phyloP scores from a whole-genome alignment of 2,113 vertebrate genomes.

The Ageneiosus marmoratus region DNA sequence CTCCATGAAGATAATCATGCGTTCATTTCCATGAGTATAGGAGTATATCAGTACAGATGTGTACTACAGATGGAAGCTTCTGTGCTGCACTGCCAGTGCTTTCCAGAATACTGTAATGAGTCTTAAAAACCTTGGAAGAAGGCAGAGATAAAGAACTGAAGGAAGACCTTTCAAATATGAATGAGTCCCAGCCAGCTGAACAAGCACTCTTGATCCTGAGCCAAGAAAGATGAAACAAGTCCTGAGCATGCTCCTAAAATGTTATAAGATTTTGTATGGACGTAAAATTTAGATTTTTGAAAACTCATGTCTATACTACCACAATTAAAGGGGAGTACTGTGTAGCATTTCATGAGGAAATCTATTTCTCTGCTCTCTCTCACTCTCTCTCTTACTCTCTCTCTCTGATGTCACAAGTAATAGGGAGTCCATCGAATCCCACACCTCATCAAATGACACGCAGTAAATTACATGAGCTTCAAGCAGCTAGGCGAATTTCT shows the following conservation, averaged over 20 bases:
- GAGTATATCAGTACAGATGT: slow-evolving; percentile 30
- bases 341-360: slow-evolving; percentile 25
- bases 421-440: slow-evolving; percentile 96
- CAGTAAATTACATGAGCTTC: slow-evolving; percentile 99
- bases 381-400: slow-evolving; percentile 55
- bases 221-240: slow-evolving; percentile 3
- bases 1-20: slow-evolving; percentile 64
- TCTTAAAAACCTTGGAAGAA: slow-evolving; percentile 55
- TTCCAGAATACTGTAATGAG: slow-evolving; percentile 57
- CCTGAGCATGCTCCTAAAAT: not conserved
- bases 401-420: slow-evolving; percentile 88
- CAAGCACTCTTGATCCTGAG: slow-evolving; percentile 37
- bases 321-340: slow-evolving; percentile 34
- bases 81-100: slow-evolving; percentile 30
- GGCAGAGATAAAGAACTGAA: slow-evolving; percentile 45
- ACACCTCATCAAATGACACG: slow-evolving; percentile 98
- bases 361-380: slow-evolving; percentile 11
- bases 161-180: slow-evolving; percentile 48
- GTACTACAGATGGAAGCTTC: slow-evolving; percentile 28
- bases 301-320: slow-evolving; percentile 14
- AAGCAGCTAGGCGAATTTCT: slow-evolving; percentile 98
- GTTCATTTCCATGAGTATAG: slow-evolving; percentile 57
- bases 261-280: slow-evolving; percentile 1
- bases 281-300: slow-evolving; percentile 13
- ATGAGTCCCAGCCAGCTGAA: slow-evolving; percentile 37